phyloP scores from a whole-genome alignment of 2,113 vertebrate species.

The Nibea albiflora region DNA sequence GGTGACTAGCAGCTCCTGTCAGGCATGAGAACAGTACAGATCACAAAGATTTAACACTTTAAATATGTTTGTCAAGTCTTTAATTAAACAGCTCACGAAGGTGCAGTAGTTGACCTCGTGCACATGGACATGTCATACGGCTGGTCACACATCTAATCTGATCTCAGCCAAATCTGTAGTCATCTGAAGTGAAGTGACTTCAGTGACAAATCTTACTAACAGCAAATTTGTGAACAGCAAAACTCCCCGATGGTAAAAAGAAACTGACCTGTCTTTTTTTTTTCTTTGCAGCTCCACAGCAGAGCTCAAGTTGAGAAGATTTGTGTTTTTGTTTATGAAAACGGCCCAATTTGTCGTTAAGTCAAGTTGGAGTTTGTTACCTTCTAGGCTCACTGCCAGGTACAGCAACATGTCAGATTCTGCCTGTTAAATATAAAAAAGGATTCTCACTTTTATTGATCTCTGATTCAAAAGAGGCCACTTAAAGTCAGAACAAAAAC shows the following conservation, averaged over 20 bases:
- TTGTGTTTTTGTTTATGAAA: slow-evolving; percentile 22
- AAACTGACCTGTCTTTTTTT: background rate
- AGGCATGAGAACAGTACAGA: background rate
- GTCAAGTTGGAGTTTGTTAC: slow-evolving; percentile 21
- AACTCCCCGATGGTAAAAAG: background rate
- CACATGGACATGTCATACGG: background rate
- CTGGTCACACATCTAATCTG: background rate
- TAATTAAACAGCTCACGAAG: too few species aligned
- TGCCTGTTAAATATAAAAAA: slow-evolving; percentile 13
- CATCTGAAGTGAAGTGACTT: background rate
- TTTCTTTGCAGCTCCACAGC: background rate
- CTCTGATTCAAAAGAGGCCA: slow-evolving; percentile 16
- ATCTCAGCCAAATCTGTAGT: background rate
- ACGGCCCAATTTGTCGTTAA: slow-evolving; percentile 22
- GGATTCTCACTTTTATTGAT: slow-evolving; percentile 41
- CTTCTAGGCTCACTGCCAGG: slow-evolving; percentile 7
- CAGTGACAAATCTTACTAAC: background rate
- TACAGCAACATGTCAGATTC: slow-evolving; percentile 3
- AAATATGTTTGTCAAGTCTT: background rate
- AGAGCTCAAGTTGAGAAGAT: background rate
- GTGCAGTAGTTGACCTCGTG: too few species aligned
- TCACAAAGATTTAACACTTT: background rate
- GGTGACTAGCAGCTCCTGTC: background rate
- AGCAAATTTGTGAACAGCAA: background rate
- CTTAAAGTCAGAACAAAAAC: slow-evolving; percentile 30